Conservation (phyloP, 2,888 invertebrate species). For the Poecilobothrus nobilitatus region DNA sequence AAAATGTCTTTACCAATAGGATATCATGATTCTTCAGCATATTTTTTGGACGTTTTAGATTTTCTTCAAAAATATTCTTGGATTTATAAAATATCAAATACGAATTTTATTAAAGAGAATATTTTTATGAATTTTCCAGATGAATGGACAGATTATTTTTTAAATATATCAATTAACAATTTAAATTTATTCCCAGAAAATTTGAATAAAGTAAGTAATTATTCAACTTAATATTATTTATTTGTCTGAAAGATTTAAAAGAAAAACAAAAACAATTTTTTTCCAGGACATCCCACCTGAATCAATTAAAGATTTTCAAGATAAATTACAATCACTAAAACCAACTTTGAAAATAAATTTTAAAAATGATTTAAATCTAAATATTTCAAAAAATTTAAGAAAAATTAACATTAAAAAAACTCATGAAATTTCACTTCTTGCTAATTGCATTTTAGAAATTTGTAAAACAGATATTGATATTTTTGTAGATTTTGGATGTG, state of each 20-base stretch:
- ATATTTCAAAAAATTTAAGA: slow-evolving; percentile 21
- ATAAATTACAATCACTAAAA: slow-evolving; percentile 27
- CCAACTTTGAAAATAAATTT: slow-evolving; percentile 12
- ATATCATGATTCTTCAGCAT: slow-evolving; percentile 37
- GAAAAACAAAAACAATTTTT: background rate
- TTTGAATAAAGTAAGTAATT: slow-evolving; percentile 27
- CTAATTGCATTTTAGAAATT: slow-evolving; percentile 42
- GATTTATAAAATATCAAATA: slow-evolving; percentile 58
- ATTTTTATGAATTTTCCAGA: slow-evolving; percentile 49
- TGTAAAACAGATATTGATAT: slow-evolving; percentile 44
- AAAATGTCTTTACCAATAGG: slow-evolving; percentile 38
- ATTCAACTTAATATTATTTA: background rate
- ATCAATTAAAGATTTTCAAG: slow-evolving; percentile 42
- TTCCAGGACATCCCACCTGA: slow-evolving; percentile 41
- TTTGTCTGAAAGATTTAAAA: too few relatives aligned
- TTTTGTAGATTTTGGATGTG: slow-evolving; percentile 66
- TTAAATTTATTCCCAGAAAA: slow-evolving; percentile 46
- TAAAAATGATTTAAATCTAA: background rate
- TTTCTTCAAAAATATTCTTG: slow-evolving; percentile 55
- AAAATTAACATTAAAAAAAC: slow-evolving; percentile 55
- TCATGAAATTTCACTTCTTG: slow-evolving; percentile 60
- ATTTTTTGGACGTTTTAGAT: slow-evolving; percentile 49
- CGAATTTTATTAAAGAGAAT: slow-evolving; percentile 51
- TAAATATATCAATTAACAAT: slow-evolving; percentile 39
- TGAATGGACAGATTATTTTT: slow-evolving; percentile 47